These are phyloP conservation scores for Branchipolynoe longqiensis DNA, from an alignment of 2,888 invertebrate species.

Conservation along the genomic window DNA sequence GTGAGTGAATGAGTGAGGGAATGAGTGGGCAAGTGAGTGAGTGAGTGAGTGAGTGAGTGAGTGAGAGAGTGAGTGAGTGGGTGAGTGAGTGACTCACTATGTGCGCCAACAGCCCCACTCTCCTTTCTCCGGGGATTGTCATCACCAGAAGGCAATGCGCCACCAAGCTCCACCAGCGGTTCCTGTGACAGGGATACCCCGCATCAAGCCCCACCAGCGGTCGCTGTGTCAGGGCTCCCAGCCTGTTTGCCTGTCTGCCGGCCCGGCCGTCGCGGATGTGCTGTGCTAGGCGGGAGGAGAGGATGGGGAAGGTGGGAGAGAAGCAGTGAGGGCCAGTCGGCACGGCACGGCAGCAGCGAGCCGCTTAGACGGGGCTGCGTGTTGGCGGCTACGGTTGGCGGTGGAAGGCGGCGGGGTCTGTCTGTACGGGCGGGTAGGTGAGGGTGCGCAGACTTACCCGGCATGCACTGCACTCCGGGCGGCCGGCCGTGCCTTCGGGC, in stretches of 20 bases:
- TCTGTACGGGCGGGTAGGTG: neutral
- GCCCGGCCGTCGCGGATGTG: neutral
- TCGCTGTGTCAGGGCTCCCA: neutral
- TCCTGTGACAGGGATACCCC: too few relatives aligned
- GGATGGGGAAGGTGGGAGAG: neutral
- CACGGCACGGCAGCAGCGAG: neutral
- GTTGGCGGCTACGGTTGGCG: neutral
- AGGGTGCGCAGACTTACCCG: neutral
- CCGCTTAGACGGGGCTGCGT: neutral
- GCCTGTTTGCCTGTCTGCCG: neutral
- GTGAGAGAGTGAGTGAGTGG: too few relatives aligned
- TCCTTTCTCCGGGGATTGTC: slow-evolving; percentile 4
- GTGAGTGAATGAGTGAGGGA: neutral
- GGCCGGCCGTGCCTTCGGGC: too few relatives aligned
- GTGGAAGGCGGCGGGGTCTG: neutral
- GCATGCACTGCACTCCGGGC: too few relatives aligned
- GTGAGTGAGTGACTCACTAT: too few relatives aligned
- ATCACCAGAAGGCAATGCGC: slow-evolving; percentile 24
- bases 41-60: too few relatives aligned
- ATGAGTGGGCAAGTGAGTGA: too few relatives aligned
- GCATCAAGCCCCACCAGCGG: too few relatives aligned
- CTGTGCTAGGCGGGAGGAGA: neutral
- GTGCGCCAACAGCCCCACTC: too few relatives aligned
- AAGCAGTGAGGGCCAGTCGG: neutral
- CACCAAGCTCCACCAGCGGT: too few relatives aligned